Evolutionary conservation across 1,140 invertebrate genomes (phyloP).

Genomic region (Lepidurus apus): DNA sequence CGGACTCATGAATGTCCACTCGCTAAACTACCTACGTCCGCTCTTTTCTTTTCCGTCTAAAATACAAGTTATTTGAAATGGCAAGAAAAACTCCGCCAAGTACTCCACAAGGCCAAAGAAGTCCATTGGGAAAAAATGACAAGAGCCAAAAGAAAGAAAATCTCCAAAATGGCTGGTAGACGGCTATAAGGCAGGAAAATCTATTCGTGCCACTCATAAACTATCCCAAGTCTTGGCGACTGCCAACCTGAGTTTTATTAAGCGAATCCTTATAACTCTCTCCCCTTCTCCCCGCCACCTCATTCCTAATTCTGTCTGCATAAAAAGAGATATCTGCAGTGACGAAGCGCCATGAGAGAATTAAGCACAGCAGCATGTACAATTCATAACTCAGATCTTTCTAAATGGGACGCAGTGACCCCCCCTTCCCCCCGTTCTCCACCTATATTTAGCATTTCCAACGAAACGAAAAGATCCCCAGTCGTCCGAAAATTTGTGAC

Average conservation of each 20-base stretch:
- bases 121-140: not conserved
- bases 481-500: not conserved
- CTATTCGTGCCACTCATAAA: conserved; percentile 18
- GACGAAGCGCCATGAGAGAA: not conserved
- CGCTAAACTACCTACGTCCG: conserved; percentile 13
- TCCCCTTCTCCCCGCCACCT: not conserved
- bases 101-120: not conserved
- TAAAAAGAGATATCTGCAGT: not conserved
- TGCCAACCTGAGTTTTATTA: conserved; percentile 19
- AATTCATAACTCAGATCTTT: not conserved
- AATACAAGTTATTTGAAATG: not conserved
- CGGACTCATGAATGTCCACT: not conserved
- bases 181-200: conserved; percentile 10
- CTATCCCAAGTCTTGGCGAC: conserved; percentile 10
- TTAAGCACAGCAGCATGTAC: not conserved
- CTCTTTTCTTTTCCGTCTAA: not conserved
- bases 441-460: conserved; percentile 11
- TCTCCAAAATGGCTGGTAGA: conserved; percentile 9
- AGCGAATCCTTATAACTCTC: not conserved
- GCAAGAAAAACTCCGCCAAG: not conserved
- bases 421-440: not conserved
- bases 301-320: not conserved
- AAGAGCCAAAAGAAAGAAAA: conserved; percentile 11
- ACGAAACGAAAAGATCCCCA: not conserved
- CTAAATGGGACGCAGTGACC: not conserved